Evolutionary conservation across 2,113 vertebrate species (phyloP).

Genomic region (Psittacara wagleri): DNA sequence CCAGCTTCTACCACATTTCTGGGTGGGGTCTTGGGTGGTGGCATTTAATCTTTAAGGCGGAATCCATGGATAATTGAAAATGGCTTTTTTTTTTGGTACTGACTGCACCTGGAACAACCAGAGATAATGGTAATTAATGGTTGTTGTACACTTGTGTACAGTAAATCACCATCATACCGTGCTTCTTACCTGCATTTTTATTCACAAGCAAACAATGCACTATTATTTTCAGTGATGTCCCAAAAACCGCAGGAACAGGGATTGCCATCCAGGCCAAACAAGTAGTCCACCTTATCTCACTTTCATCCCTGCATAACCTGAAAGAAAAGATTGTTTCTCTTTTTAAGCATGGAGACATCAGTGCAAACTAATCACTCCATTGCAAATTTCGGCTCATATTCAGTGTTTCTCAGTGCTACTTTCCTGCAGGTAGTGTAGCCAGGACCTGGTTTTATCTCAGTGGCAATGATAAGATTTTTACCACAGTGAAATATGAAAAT

Average conservation of each 20-base stretch:
- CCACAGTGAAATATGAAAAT: background rate
- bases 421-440: background rate
- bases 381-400: background rate
- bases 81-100: background rate
- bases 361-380: background rate
- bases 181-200: background rate
- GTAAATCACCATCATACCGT: background rate
- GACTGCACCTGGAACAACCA: background rate
- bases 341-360: background rate
- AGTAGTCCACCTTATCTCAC: background rate
- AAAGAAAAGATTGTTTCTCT: conserved; percentile 25
- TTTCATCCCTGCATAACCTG: background rate
- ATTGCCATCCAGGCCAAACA: background rate
- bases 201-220: background rate
- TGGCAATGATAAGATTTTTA: background rate
- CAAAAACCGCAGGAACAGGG: background rate
- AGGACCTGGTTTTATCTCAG: conserved; percentile 4
- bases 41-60: background rate
- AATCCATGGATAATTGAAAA: background rate
- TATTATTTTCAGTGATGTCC: background rate
- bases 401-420: background rate
- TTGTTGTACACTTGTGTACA: background rate
- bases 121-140: background rate
- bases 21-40: background rate
- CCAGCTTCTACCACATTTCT: background rate